Base-by-base conservation (phyloP, 2,888 invertebrate genomes). In the Oxystoma pomonae region DNA sequence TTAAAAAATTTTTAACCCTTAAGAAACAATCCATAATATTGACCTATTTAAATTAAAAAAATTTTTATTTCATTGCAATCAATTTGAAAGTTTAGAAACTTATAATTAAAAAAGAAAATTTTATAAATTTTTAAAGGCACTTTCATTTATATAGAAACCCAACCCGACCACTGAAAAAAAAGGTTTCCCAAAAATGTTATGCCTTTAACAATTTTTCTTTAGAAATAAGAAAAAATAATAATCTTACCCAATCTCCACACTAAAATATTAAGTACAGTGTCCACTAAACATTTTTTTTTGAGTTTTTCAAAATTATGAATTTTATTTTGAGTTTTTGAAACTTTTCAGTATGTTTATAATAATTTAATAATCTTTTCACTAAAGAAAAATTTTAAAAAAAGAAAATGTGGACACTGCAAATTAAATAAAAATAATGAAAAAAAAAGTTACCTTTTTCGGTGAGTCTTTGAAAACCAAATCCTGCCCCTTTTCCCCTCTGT, bases 381-480 rank as follows among this genome's bases (percentile, higher is more conserved):
- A 7, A 35, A 7, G 12, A 35, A 35, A 35, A 21, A 2, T 9
- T n/a, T 16, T 22, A 55, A 17, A 59, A 65, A 9, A 64, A 65
- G 65, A 67, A 62, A 35, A 62, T 62, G 63, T 57, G 56, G 22
- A 19, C 35, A 21, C 12, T 60, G 9, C 17, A 17, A 35, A 49
- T 20, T 57, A 57, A 52, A 57, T 19, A 61, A 57, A 22, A 57
- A 61, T 16, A 50, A 61, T 12, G 20, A 20, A 55, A 60, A 22
- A 55, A 60, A 5, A 12, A 1, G 17, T 17, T 22, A 12, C 35
- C 35, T 35, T 12, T 35, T 53, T 9, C 53, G 16, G 35, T 22
- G 35, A 59, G 22, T 55, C 59, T 55, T 55, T 59, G 53, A 53
- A 59, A 59, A 59, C 55, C 59, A 59, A 59, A 59, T 55, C 5